Percentiles rank a stretch among this genome's conserved stretches.
These are phyloP conservation scores for Agrilus planipennis DNA, from an alignment of 1,140 invertebrate genomes.

Conservation along the genomic window DNA sequence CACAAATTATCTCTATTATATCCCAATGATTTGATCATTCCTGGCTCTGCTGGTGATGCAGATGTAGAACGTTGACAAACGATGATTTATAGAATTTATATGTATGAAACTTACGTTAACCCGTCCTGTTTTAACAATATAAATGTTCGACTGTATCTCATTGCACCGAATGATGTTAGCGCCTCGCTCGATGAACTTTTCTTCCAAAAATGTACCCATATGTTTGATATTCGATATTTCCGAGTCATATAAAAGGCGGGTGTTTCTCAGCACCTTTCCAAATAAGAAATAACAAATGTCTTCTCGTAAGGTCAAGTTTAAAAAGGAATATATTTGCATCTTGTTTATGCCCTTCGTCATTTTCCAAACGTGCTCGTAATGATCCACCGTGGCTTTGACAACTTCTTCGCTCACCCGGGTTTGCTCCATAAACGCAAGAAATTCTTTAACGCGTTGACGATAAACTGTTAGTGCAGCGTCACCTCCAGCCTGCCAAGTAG, in stretches of 20 bases:
- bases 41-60: no score
- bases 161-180: constrained; percentile 9
- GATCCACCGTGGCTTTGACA: constrained; percentile 32
- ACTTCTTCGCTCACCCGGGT: constrained; percentile 31
- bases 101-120: no score
- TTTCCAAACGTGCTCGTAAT: constrained; percentile 39
- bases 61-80: no score
- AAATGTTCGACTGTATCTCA: constrained; percentile 6
- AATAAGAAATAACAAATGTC: constrained; percentile 38
- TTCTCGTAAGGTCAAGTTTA: constrained; percentile 37
- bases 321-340: constrained; percentile 33
- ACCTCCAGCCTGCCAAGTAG: constrained; percentile 5
- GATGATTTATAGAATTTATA: no score
- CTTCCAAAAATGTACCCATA: constrained; percentile 23
- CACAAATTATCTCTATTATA: no score
- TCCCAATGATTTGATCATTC: no score
- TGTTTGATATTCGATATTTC: constrained; percentile 35
- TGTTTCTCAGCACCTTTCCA: constrained; percentile 34
- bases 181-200: constrained; percentile 7
- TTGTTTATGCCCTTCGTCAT: constrained; percentile 37
- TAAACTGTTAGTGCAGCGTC: constrained; percentile 33
- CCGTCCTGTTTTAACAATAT: constrained; percentile 6
- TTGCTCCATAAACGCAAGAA: constrained; percentile 33
- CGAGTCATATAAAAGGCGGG: constrained; percentile 34
- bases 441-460: constrained; percentile 36